Base-by-base conservation (phyloP, 2,797 vertebrate species). In the Capromys pilorides region DNA sequence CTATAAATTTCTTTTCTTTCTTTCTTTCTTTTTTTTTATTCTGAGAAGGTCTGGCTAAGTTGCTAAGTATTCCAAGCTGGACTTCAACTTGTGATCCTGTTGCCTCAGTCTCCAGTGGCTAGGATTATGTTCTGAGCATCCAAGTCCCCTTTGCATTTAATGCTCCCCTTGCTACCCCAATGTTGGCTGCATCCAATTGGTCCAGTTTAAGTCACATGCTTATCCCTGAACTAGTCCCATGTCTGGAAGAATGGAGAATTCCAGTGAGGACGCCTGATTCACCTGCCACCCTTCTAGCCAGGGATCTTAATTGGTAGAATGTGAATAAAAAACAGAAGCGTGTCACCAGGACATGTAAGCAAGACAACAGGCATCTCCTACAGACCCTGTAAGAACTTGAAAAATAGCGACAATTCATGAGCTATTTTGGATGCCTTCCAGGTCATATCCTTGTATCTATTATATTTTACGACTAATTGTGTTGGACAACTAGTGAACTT, bases 401-500 rank as follows among this genome's bases (percentile, higher is more conserved):
- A 92, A 89, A 78, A 45, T 61, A 73, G 84, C 26, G 80, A 45
- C 12, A 89, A 84, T 19, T 36, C 41, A 80, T 51, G 12, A 78
- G 51, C 59, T 51, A 92, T 11, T 91, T 28, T 94, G 59, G 78
- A 39, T 86, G 62, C 7, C 73, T 83, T 86, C 77, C 86, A 28
- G 33, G 19, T 57, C n/a, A 39, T 24, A 41, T 51, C 61, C 33
- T 87, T 84, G 82, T 28, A 54, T 33, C 18, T 86, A 51, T 75
- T 86, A 7, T 82, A 64, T 80, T 92, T 95, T 79, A 62, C 10
- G 78, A 64, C 54, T 64, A 82, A 82, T 84, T 88, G 54, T 39
- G n/a, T 77, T 89, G 84, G 49, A 90, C 14, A 84, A 41, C 33
- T 81, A 88, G 88, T 90, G 62, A 82, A 90, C 19, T n/a, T 92